phyloP scores from a whole-genome alignment of 2,888 invertebrate genomes.

The Drosophila pseudotalamancana region DNA sequence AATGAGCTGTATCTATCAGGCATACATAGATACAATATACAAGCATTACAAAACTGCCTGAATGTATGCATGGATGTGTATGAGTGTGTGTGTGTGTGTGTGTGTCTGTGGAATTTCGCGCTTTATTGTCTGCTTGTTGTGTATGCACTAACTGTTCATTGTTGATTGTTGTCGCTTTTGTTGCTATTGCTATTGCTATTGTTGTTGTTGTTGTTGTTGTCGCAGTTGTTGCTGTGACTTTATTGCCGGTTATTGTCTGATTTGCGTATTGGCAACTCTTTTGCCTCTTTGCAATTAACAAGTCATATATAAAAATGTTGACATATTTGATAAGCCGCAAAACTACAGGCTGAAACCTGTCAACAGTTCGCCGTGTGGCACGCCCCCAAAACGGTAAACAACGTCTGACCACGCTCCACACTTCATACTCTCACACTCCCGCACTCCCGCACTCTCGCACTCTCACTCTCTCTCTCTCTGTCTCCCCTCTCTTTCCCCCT shows the following conservation, averaged over 20 bases:
- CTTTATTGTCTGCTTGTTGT: constrained; percentile 67
- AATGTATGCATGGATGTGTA: constrained; percentile 16
- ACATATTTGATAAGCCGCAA: constrained; percentile 67
- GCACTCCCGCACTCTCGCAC: neutral
- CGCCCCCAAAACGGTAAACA: constrained; percentile 10
- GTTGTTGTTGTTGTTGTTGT: constrained; percentile 26
- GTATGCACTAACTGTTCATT: constrained; percentile 35
- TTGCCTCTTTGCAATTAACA: constrained; percentile 77
- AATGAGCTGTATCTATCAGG: constrained; percentile 59
- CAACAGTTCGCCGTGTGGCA: constrained; percentile 22
- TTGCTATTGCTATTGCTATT: constrained; percentile 33
- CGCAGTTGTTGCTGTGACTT: constrained; percentile 28
- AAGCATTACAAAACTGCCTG: constrained; percentile 1
- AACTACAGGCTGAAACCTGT: constrained; percentile 41
- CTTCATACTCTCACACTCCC: neutral
- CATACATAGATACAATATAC: constrained; percentile 8
- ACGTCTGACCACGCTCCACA: neutral
- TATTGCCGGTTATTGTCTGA: constrained; percentile 49
- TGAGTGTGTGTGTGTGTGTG: constrained; percentile 20
- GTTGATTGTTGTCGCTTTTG: constrained; percentile 31
- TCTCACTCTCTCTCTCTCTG: neutral
- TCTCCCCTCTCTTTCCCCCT: neutral
- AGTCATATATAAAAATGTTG: constrained; percentile 77
- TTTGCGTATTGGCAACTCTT: constrained; percentile 69
- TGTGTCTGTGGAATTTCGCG: constrained; percentile 64